Evolutionary conservation across 2,113 vertebrate genomes (phyloP), one percentile per base, ranked within the genome.

Genomic region (Spermophilus dauricus): DNA sequence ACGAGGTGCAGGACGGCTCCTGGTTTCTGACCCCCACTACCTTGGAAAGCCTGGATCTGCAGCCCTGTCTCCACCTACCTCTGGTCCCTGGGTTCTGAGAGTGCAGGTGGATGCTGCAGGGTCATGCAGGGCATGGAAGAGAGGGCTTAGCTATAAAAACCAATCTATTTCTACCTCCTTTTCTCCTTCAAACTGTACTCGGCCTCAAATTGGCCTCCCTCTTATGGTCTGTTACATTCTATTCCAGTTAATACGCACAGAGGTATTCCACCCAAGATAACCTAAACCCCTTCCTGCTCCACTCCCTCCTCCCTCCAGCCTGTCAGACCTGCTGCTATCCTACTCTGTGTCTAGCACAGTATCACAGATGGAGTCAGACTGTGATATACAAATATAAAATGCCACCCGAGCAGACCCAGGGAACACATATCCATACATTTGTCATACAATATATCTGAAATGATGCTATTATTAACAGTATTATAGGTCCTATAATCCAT

Each of bases 391-490:
- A 89, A 85, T 75, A 86, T 58, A 73, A 89, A 91, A 76, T 76
- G 39, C 12, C 32, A 90, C 26, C 65, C 61, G 39, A 81, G 80
- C 32, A 81, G 76, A 90, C n/a, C 22, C 12, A 8, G 9, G 26
- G 37, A 84, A 76, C 65, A 56, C 24, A 92, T 39, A 67, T 30
- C 78, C 89, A 87, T 77, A 65, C 48, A 83, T 69, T 89, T 89
- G 28, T 94, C 88, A 95, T 92, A 86, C 11, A 96, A 91, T 92
- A 76, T 63, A 96, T 95, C 90, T 87, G 94, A 96, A 93, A 72
- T 6, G 58, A 72, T 95, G 90, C 96, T 96, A 94, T 96, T 96
- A 95, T 96, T 96, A 96, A 78, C 67, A 93, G 48, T 85, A 97
- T 87, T 85, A 90, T 96, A 78, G 93, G 81, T 87, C 90, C 94